Percentiles rank a stretch among this genome's conserved stretches.
Evolutionary conservation across 2,797 vertebrate species (phyloP).

Genomic region (Leptodactylus fallax): DNA sequence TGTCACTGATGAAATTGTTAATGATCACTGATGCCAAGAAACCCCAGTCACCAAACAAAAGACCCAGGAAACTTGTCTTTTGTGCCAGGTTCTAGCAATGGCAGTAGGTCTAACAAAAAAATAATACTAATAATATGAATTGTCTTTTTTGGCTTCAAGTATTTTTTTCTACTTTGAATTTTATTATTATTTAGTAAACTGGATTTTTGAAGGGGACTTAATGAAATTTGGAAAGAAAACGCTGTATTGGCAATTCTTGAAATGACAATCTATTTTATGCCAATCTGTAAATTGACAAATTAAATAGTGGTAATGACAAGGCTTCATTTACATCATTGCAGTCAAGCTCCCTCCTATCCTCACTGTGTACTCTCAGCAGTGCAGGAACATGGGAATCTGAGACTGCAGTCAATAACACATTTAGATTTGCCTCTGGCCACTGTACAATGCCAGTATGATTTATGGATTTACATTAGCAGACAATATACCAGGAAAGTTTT

Average conservation of each 20-base stretch:
- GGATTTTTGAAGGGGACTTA: neutral
- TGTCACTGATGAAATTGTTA: neutral
- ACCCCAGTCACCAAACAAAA: no score
- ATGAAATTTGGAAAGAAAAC: neutral
- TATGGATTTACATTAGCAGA: constrained; percentile 33
- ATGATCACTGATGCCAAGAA: neutral
- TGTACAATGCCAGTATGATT: constrained; percentile 31
- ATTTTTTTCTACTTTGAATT: no score
- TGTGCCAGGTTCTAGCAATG: no score
- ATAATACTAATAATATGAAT: no score
- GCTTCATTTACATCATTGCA: constrained; percentile 6
- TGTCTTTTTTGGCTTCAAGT: no score
- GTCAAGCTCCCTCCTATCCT: neutral
- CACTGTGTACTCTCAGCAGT: neutral
- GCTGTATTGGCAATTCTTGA: neutral
- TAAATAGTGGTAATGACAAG: constrained; percentile 3
- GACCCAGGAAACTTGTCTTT: no score
- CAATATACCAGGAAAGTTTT: constrained; percentile 11
- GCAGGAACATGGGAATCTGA: neutral
- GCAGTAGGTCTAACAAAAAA: no score
- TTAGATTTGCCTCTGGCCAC: constrained; percentile 18
- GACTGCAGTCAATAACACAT: constrained; percentile 30
- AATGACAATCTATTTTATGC: neutral
- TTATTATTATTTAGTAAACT: neutral
- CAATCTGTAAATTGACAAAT: constrained; percentile 4